These are phyloP conservation scores for Octomys mimax DNA, from an alignment of 2,797 vertebrate species.

Conservation along the genomic window DNA sequence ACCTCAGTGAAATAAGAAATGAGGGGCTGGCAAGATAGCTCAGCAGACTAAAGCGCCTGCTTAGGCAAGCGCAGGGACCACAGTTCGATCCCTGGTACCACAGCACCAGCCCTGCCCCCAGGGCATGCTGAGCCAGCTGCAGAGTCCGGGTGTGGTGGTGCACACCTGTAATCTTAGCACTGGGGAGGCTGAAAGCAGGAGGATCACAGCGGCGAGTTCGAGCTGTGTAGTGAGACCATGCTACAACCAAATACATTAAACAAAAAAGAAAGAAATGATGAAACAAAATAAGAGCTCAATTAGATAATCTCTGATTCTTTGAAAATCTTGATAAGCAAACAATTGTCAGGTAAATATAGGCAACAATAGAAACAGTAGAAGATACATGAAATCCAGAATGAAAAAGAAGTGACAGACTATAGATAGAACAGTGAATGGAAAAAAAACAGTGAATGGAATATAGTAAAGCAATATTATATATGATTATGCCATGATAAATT, in stretches of 20 bases:
- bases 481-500: background rate
- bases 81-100: too few species aligned
- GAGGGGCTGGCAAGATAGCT: background rate
- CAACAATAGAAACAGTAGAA: background rate
- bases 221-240: too few species aligned
- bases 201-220: too few species aligned
- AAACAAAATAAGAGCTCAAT: background rate
- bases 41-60: too few species aligned
- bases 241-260: too few species aligned
- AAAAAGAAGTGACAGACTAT: slow-evolving; percentile 15
- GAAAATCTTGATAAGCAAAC: background rate
- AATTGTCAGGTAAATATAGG: background rate
- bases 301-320: background rate
- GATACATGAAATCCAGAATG: background rate
- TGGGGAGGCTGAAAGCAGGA: too few species aligned
- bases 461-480: background rate
- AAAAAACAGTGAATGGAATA: background rate
- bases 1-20: background rate
- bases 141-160: too few species aligned
- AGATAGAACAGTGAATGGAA: background rate
- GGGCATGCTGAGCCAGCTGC: too few species aligned
- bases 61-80: too few species aligned
- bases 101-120: too few species aligned
- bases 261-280: background rate
- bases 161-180: too few species aligned